These are phyloP conservation scores for Cynopterus sphinx DNA, from an alignment of 2,797 vertebrate species.

Conservation along the genomic window DNA sequence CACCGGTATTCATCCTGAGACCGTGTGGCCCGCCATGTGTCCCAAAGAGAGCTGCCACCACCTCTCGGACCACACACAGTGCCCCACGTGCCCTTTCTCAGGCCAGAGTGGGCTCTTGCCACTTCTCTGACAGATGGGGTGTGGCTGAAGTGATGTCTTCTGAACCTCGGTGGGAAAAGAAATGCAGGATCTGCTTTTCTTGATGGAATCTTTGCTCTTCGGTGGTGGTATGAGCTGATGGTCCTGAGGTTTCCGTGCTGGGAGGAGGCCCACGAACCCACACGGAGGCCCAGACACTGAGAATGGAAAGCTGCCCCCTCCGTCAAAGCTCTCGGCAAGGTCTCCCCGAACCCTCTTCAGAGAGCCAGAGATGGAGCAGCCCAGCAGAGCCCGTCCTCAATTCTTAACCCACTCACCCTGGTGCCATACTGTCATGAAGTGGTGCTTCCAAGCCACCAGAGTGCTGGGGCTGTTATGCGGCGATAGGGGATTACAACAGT, in stretches of 20 bases:
- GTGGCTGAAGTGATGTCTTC: background rate
- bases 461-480: background rate
- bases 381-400: background rate
- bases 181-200: background rate
- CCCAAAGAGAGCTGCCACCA: background rate
- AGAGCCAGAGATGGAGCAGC: background rate
- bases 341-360: background rate
- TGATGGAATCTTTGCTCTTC: background rate
- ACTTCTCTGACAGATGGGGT: background rate
- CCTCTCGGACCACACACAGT: fast-evolving
- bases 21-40: background rate
- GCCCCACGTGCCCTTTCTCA: fast-evolving
- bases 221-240: fast-evolving
- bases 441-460: background rate
- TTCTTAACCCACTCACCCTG: background rate
- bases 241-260: background rate
- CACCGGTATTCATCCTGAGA: background rate
- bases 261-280: background rate
- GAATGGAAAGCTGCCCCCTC: background rate
- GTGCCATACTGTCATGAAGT: background rate
- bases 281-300: fast-evolving
- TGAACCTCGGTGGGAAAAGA: background rate
- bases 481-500: background rate
- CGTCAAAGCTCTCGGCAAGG: fast-evolving
- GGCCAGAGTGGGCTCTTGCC: background rate